Evolutionary conservation across 92 coral and sea anemone genomes (phyloP).

Genomic region (Parazoanthus atlanticus): DNA sequence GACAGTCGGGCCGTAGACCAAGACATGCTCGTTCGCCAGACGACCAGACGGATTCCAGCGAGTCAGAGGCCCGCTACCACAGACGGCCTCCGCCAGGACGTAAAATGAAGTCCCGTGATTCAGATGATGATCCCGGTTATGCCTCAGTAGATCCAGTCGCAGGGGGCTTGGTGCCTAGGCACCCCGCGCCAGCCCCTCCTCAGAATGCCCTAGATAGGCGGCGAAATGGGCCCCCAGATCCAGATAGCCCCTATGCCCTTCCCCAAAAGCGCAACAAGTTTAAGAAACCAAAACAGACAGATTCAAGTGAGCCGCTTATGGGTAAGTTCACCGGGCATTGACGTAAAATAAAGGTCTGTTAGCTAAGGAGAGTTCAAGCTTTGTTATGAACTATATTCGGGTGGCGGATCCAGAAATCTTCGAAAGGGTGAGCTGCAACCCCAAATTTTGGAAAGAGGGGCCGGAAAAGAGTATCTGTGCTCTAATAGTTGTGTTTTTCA

Average conservation of each 20-base stretch:
- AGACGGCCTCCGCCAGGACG: conserved; percentile 55
- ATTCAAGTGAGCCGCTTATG: conserved; percentile 35
- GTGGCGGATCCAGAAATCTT: too few relatives aligned
- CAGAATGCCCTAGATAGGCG: conserved; percentile 44
- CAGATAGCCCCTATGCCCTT: conserved; percentile 55
- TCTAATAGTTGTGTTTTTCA: too few relatives aligned
- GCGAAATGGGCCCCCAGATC: conserved; percentile 63
- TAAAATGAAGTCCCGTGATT: conserved; percentile 35
- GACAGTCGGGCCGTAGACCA: conserved; percentile 54
- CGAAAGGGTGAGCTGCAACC: too few relatives aligned
- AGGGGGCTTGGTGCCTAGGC: conserved; percentile 40
- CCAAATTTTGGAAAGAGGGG: too few relatives aligned
- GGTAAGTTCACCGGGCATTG: neutral
- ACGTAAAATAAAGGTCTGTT: too few relatives aligned
- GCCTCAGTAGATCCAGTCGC: conserved; percentile 51
- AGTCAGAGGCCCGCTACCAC: conserved; percentile 52
- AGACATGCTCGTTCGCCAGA: conserved; percentile 58
- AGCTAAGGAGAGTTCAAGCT: too few relatives aligned
- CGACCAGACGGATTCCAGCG: conserved; percentile 76
- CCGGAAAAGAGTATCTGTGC: too few relatives aligned
- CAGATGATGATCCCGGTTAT: conserved; percentile 67
- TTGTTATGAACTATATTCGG: too few relatives aligned
- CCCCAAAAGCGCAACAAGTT: conserved; percentile 63
- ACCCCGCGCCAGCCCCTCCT: conserved; percentile 48
- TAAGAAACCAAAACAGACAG: conserved; percentile 15